Evolutionary conservation across 1,140 invertebrate genomes (phyloP).

Genomic region (Procambarus virginalis): DNA sequence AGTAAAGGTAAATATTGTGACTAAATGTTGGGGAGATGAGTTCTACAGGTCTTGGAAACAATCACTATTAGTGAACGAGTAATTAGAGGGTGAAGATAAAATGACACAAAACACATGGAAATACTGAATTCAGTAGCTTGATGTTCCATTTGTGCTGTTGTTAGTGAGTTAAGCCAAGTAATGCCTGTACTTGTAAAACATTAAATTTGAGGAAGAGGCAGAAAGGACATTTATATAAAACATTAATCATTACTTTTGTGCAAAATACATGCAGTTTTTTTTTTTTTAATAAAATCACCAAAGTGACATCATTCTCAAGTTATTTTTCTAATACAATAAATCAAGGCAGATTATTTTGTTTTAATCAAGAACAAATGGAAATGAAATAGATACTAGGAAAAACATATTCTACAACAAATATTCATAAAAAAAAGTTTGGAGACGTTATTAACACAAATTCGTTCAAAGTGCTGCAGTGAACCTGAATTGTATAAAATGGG

Average conservation of each 20-base stretch:
- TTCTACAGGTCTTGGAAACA: conserved; percentile 21
- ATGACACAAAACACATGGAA: not conserved
- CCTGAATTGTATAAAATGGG: not conserved
- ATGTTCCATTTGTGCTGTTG: not conserved
- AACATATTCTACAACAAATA: not conserved
- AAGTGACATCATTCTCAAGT: not conserved
- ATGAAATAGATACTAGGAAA: not conserved
- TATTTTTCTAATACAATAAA: not conserved
- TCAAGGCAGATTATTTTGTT: not conserved
- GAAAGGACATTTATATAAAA: not conserved
- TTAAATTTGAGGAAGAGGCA: not conserved
- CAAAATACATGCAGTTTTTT: not conserved
- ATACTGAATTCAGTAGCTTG: not conserved
- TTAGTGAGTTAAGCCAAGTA: not conserved
- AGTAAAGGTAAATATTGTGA: not conserved
- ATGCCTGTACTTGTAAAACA: not conserved
- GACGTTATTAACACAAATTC: not conserved
- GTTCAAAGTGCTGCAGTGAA: not conserved
- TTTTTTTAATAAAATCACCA: not conserved
- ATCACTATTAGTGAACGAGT: not conserved
- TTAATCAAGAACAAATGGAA: not conserved
- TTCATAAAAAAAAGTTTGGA: not conserved
- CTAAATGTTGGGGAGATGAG: conserved; percentile 4
- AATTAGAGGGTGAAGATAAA: not conserved
- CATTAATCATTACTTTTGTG: not conserved